A percentile compares a stretch with the other conserved stretches of the same genome.
phyloP scores from a whole-genome alignment of 1,140 invertebrate species.

The Zaprionus lachaisei region DNA sequence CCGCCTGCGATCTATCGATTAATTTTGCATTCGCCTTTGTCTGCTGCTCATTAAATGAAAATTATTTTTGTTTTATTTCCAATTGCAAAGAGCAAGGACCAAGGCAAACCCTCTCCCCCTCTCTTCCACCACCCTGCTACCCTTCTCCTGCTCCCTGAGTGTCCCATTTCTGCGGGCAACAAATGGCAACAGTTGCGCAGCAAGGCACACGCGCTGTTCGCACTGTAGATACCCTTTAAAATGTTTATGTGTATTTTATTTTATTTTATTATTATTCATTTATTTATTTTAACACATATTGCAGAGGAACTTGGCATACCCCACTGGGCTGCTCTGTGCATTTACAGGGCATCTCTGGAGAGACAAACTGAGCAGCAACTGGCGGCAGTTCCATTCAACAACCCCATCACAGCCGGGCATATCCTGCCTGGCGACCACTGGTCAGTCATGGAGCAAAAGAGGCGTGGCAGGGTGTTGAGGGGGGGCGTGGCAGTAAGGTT shows the following conservation, averaged over 20 bases:
- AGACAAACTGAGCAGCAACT: conserved; percentile 1
- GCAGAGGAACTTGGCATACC: neutral
- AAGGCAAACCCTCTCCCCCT: neutral
- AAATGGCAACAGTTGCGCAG: conserved; percentile 29
- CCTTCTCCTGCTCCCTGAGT: neutral
- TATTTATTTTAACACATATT: no score
- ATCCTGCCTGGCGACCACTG: neutral
- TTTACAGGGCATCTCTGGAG: neutral
- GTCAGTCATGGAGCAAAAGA: neutral
- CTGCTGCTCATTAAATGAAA: conserved; percentile 60
- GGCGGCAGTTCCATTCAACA: neutral
- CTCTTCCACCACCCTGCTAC: neutral
- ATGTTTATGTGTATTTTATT: no score
- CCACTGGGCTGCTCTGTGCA: neutral
- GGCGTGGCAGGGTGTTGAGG: neutral
- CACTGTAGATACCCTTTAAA: neutral
- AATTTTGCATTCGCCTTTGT: conserved; percentile 39
- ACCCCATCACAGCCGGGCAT: neutral
- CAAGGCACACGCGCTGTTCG: rapidly evolving
- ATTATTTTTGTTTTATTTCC: conserved; percentile 71
- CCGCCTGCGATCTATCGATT: conserved; percentile 66
- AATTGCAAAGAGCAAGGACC: conserved; percentile 8
- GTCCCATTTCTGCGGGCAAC: conserved; percentile 9
- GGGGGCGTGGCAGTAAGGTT: neutral
- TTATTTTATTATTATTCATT: no score